Conservation (phyloP, 2,113 vertebrate genomes). For the Saimiri boliviensis region DNA sequence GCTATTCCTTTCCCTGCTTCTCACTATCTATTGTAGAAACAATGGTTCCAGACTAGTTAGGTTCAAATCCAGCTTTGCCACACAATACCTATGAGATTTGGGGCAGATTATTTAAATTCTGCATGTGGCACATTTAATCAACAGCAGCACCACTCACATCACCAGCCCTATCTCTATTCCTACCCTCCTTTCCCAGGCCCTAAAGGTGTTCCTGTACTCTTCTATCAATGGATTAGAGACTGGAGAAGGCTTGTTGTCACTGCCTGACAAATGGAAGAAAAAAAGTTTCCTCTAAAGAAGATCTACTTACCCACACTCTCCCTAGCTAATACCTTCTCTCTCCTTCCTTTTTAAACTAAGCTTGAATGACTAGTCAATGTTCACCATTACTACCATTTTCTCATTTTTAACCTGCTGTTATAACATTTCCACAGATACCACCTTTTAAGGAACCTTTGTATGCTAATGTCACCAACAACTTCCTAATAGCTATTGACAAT, state of each 20-base stretch:
- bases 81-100: neutral
- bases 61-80: neutral
- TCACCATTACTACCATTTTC: conserved; percentile 18
- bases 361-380: neutral
- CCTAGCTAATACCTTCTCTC: neutral
- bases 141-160: neutral
- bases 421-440: neutral
- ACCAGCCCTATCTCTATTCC: neutral
- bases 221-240: neutral
- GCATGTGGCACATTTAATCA: neutral
- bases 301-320: neutral
- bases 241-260: neutral
- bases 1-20: neutral
- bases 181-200: neutral
- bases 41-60: neutral
- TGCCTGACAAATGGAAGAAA: neutral
- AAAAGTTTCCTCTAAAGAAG: neutral
- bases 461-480: neutral
- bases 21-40: neutral
- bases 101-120: conserved; percentile 7
- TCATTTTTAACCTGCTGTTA: neutral
- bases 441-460: neutral
- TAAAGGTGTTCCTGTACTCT: neutral
- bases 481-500: neutral
- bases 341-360: neutral